Percentiles rank a stretch among this genome's conserved stretches.
Conservation (phyloP, 2,888 invertebrate genomes). For the Trachelus tabidus region DNA sequence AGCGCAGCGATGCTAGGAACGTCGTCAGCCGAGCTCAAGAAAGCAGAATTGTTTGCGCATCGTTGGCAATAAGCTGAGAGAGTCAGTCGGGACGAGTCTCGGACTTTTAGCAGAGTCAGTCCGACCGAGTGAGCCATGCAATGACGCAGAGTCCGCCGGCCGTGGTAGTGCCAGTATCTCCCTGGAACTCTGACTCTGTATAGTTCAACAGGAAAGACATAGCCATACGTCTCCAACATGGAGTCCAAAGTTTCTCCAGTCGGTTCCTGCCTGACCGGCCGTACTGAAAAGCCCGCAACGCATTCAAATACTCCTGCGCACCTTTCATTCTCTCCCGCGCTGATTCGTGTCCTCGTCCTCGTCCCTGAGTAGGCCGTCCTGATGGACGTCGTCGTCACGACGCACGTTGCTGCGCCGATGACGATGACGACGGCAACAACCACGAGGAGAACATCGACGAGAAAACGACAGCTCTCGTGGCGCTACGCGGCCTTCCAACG, state of each 20-base stretch:
- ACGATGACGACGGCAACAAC: neutral
- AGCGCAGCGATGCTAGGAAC: neutral
- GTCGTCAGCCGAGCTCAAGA: conserved; percentile 10
- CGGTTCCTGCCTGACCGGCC: conserved; percentile 35
- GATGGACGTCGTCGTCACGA: neutral
- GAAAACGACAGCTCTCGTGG: neutral
- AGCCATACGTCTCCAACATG: neutral
- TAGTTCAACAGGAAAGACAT: neutral
- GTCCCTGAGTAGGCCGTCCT: neutral
- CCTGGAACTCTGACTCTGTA: neutral
- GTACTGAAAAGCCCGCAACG: conserved; percentile 18
- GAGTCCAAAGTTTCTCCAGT: neutral
- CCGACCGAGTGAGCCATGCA: conserved; percentile 27
- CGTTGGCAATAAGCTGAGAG: conserved; percentile 16
- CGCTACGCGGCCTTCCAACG: neutral
- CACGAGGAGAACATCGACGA: neutral
- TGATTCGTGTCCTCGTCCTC: neutral
- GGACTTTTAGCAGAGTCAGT: conserved; percentile 19
- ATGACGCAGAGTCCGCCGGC: conserved; percentile 29
- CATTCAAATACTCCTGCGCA: neutral
- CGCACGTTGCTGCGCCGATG: neutral
- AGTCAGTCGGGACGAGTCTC: conserved; percentile 10
- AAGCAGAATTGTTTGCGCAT: conserved; percentile 18
- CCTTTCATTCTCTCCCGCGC: neutral
- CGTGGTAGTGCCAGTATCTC: conserved; percentile 19